Evolutionary conservation across 2,888 invertebrate species (phyloP), one percentile per base, ranked within the genome.

Genomic region (Microctonus hyperodae): DNA sequence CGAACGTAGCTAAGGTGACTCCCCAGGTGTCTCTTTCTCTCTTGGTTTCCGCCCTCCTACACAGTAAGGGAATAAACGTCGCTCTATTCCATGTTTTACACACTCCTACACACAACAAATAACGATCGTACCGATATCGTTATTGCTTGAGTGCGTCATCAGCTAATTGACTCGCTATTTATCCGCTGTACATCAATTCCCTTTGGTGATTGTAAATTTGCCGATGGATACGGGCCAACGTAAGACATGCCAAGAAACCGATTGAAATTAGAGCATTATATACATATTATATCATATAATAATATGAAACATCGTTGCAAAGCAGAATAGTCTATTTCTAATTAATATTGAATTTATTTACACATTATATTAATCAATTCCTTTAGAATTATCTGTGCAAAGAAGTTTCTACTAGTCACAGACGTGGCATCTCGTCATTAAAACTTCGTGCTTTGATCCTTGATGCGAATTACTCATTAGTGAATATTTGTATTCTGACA

Each of bases 361-460:
- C 13, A 6, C 16, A 31, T 31, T 20, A 55, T 6, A 16, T 55
- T 53, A 13, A 20, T 7, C 28, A 16, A 40, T 44, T n/a, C n/a
- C 44, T 37, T 2, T 16, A 56, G 2, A 1, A 13, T 20, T 37
- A 13, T 22, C 13, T 16, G 31, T 40, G 28, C 25, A 59, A 44
- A 44, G 25, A 16, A 25, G 22, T n/a, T 2, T 13, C 59, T 4
- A 23, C 22, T n/a, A 28, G 4, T 16, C 44, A 44, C 23, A 23
- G 25, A 44, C 10, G 9, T 6, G 23, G 28, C 25, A 44, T 40
- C 31, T 13, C 13, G 23, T 25, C 23, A 61, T 61, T 61, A 51
- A 13, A 61, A 51, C 20, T 50, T 51, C 10, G 9, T 33, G 23
- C 61, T 61, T 51, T 61, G 61, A 55, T 65, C 51, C 48, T 28